Percentiles rank a stretch among this genome's conserved stretches.
Evolutionary conservation across 1,140 invertebrate genomes (phyloP).

Genomic region (Aphelinus atriplicis): DNA sequence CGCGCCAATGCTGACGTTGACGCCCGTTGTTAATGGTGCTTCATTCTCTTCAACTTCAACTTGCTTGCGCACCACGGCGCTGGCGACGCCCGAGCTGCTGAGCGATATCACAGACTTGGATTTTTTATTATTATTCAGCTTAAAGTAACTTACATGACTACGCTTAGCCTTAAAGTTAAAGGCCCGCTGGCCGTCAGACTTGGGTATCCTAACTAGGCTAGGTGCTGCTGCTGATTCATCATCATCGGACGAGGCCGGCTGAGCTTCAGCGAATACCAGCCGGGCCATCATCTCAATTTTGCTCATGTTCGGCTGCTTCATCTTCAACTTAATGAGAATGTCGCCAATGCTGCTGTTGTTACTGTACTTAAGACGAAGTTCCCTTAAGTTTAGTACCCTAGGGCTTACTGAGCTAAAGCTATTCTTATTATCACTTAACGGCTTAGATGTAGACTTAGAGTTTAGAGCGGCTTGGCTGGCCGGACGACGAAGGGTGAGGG

Average conservation of each 20-base stretch:
- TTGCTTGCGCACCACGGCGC: neutral
- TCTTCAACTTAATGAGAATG: neutral
- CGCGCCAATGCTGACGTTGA: constrained; percentile 46
- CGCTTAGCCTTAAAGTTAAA: constrained; percentile 66
- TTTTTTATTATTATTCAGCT: constrained; percentile 64
- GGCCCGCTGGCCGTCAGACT: constrained; percentile 66
- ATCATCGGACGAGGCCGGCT: neutral
- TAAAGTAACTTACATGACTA: constrained; percentile 57
- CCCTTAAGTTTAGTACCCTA: constrained; percentile 66
- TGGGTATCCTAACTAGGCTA: constrained; percentile 69
- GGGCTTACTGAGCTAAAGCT: constrained; percentile 66
- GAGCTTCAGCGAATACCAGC: too few relatives aligned
- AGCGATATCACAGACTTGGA: constrained; percentile 68
- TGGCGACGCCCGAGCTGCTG: constrained; percentile 38
- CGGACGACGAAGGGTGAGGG: neutral
- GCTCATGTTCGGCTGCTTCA: too few relatives aligned
- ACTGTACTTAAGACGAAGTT: constrained; percentile 13
- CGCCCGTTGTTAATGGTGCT: neutral
- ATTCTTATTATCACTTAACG: constrained; percentile 69
- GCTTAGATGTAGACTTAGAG: constrained; percentile 68
- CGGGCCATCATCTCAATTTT: too few relatives aligned
- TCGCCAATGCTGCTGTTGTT: constrained; percentile 35
- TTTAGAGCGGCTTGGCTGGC: constrained; percentile 53
- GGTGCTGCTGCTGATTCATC: constrained; percentile 53
- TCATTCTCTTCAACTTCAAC: too few relatives aligned